Base-by-base conservation (phyloP, 1,140 invertebrate genomes). In the Anastrepha obliqua region DNA sequence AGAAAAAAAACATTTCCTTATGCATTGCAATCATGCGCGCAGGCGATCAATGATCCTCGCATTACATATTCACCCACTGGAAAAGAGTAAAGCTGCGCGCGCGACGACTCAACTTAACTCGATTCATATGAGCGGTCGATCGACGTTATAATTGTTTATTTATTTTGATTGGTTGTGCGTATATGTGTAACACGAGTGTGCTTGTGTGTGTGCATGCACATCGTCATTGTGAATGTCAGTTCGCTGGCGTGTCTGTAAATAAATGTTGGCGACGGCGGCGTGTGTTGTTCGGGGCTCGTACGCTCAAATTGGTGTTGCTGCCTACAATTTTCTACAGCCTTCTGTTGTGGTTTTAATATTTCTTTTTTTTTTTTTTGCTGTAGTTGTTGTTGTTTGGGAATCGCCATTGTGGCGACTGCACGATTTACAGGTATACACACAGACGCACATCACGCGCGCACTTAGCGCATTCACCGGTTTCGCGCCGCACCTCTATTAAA, bases 311-410 rank as follows among this genome's bases (percentile, higher is more conserved):
- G 59, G 13, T 62, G 47, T 44, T 86, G 44, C 39, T 62, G 55
- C 20, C 78, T 15, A 20, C 20, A 42, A 59, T 62, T 20, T 86
- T 86, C 15, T 70, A 44, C 11, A 44, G 2, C 39, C 44, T 47
- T 47, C 44, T 74, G 67, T 47, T 47, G 11, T 55, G 51, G 51
- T 55, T 62, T 62, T 62, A n/a, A 29, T 1, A 29, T 29, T 29
- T 81, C 47, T 81, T 70, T 44, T 86, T 62, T 85, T 85, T 88
- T 81, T 88, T 87, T 62, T 62, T 58, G 87, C 59, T 89, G 89
- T 87, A 70, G 67, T 58, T 88, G 87, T 89, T 89, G 85, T 86
- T 91, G 91, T 90, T 91, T 90, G 91, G 90, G 91, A 91, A 91
- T 91, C 91, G 91, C 91, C 91, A 91, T 90, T 86, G 59, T 44